phyloP scores from a whole-genome alignment of 2,113 vertebrate species.

The Eonycteris spelaea region DNA sequence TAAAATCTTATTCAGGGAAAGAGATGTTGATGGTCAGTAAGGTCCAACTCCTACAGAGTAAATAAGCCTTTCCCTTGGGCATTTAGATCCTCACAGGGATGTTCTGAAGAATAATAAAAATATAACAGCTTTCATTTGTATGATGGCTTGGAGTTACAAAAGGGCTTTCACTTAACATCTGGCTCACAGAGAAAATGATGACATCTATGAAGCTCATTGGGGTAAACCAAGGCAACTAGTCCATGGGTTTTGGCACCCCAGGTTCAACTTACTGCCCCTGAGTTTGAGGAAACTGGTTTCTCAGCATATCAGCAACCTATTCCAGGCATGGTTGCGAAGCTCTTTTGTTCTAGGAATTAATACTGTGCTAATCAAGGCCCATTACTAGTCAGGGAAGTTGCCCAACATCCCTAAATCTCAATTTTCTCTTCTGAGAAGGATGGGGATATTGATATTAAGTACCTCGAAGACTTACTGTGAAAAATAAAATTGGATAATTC shows the following conservation, averaged over 20 bases:
- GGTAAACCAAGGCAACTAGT: background rate
- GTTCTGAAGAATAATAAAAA: background rate
- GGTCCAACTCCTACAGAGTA: background rate
- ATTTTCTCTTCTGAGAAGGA: background rate
- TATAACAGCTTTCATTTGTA: background rate
- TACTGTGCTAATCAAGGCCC: background rate
- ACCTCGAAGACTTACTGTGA: background rate
- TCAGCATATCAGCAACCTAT: background rate
- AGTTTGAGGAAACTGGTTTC: background rate
- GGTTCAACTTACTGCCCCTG: background rate
- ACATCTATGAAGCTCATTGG: background rate
- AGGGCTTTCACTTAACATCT: background rate
- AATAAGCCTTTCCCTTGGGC: background rate
- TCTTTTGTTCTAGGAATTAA: background rate
- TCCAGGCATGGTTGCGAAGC: background rate
- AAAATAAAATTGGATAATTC: background rate
- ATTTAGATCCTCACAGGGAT: background rate
- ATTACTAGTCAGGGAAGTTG: background rate
- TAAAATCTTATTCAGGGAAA: background rate
- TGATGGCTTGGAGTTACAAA: background rate
- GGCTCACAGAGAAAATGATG: background rate
- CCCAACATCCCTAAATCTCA: background rate
- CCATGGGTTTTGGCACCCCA: too few relatives aligned
- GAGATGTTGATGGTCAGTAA: background rate
- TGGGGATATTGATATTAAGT: background rate